These are phyloP conservation scores for Penaeus chinensis DNA, from an alignment of 1,140 invertebrate species.

Conservation along the genomic window DNA sequence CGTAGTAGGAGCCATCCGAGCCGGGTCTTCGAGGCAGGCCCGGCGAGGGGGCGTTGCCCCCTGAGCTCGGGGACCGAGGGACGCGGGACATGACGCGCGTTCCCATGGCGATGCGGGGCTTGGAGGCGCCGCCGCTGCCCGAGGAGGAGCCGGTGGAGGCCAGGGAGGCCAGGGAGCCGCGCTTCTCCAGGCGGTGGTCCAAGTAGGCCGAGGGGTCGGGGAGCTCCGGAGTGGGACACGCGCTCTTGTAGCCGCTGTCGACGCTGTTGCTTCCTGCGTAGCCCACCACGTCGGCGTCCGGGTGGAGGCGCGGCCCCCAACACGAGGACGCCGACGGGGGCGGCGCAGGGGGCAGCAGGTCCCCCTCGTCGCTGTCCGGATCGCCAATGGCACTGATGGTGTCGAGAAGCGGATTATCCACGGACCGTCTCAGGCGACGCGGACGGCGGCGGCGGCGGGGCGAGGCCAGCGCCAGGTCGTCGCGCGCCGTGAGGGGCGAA, in stretches of 20 bases:
- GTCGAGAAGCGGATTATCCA: constrained; percentile 67
- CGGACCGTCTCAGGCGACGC: constrained; percentile 59
- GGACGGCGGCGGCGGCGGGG: constrained; percentile 61
- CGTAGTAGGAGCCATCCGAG: constrained; percentile 62
- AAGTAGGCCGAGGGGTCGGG: constrained; percentile 65
- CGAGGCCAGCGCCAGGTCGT: constrained; percentile 56
- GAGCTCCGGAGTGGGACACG: constrained; percentile 69
- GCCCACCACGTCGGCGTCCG: constrained; percentile 67
- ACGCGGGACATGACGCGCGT: constrained; percentile 66
- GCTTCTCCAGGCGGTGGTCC: constrained; percentile 58
- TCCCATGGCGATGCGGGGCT: constrained; percentile 68
- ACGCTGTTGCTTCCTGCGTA: constrained; percentile 69
- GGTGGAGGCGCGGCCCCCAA: constrained; percentile 60
- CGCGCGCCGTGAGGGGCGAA: constrained; percentile 41
- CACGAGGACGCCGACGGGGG: constrained; percentile 47
- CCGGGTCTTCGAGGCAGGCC: constrained; percentile 37
- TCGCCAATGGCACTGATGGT: constrained; percentile 68
- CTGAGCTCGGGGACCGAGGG: constrained; percentile 58
- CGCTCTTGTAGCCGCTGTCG: constrained; percentile 69
- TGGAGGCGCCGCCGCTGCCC: constrained; percentile 56
- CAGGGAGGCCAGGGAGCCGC: constrained; percentile 59
- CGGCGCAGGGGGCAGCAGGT: constrained; percentile 41
- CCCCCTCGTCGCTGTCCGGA: constrained; percentile 64
- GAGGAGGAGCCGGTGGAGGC: constrained; percentile 56
- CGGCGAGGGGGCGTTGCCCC: constrained; percentile 49